Evolutionary conservation across 2,888 invertebrate genomes (phyloP).

Genomic region (Epiblema foenella): DNA sequence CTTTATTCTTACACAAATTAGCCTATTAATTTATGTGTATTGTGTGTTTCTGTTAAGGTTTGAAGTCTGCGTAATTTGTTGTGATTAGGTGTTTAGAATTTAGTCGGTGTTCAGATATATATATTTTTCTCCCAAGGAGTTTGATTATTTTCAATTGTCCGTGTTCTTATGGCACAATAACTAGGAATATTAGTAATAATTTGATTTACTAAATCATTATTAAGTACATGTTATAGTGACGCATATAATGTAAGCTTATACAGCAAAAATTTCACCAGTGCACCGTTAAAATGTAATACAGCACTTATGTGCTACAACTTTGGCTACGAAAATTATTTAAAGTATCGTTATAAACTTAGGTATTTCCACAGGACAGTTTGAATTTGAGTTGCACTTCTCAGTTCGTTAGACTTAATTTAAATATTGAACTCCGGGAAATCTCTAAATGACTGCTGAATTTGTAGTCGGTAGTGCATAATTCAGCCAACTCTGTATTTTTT

Average conservation of each 20-base stretch:
- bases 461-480: not conserved
- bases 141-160: too few species aligned
- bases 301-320: too few species aligned
- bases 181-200: not conserved
- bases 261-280: too few species aligned
- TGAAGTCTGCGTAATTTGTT: not conserved
- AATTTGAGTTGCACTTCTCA: slow-evolving; percentile 7
- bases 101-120: not conserved
- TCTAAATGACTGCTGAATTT: not conserved
- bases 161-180: not conserved
- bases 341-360: not conserved
- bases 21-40: not conserved
- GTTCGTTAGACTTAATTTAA: slow-evolving; percentile 24
- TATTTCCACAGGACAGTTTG: not conserved
- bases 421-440: slow-evolving; percentile 8
- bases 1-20: not conserved
- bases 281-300: too few species aligned
- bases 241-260: too few species aligned
- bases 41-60: slow-evolving; percentile 19
- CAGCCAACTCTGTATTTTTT: not conserved
- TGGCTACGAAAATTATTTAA: too few species aligned
- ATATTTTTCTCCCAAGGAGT: too few species aligned
- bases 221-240: too few species aligned
- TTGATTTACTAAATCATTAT: too few species aligned
- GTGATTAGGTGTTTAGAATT: slow-evolving; percentile 3